These are phyloP conservation scores for Dryoscopus gambensis DNA, from an alignment of 2,113 vertebrate genomes.

Conservation along the genomic window DNA sequence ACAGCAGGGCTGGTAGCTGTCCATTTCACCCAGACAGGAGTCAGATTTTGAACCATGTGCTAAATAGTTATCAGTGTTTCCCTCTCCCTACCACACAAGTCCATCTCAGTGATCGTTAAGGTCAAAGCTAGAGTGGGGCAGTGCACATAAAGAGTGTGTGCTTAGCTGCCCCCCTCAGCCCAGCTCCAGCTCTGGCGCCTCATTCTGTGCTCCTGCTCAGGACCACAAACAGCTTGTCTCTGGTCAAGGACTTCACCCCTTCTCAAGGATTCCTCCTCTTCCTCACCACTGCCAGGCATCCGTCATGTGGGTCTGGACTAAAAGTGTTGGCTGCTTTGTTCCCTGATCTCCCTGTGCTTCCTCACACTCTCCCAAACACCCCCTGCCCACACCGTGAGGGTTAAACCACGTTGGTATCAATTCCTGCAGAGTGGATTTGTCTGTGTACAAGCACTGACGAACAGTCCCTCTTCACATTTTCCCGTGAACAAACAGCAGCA, in stretches of 20 bases:
- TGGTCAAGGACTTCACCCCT: not conserved
- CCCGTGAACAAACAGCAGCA: not conserved
- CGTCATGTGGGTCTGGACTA: not conserved
- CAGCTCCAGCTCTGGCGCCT: not conserved
- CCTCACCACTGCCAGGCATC: accelerated
- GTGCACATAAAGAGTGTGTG: not conserved
- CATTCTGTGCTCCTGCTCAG: not conserved
- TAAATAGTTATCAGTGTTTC: not conserved
- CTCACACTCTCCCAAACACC: not conserved
- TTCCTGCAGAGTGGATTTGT: not conserved
- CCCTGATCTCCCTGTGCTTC: not conserved
- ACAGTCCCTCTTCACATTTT: not conserved
- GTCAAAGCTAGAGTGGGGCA: not conserved
- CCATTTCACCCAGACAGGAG: not conserved
- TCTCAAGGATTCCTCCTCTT: not conserved
- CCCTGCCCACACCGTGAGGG: accelerated
- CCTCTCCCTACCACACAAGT: not conserved
- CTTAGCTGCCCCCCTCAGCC: not conserved
- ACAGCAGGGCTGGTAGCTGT: not conserved
- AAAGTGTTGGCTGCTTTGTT: not conserved
- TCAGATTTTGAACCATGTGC: not conserved
- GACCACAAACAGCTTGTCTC: not conserved
- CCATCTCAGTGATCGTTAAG: not conserved
- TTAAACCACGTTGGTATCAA: not conserved
- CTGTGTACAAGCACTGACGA: not conserved